These are phyloP conservation scores for Chaetodon trifasciatus DNA, from an alignment of 2,797 vertebrate species.

Conservation along the genomic window DNA sequence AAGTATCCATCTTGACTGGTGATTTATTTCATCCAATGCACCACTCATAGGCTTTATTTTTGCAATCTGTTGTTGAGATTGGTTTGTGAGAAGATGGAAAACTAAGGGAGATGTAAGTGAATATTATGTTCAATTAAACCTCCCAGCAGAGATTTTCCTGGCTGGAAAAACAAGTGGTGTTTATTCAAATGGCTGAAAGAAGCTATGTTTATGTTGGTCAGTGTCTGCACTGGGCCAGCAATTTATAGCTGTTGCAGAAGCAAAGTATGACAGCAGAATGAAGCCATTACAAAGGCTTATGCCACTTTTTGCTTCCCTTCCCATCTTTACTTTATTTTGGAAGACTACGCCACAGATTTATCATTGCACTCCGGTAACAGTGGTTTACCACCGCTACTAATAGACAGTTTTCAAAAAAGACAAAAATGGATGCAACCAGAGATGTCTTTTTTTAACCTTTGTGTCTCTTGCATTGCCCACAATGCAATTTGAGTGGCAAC, in stretches of 20 bases:
- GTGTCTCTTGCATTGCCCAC: neutral
- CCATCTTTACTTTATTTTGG: neutral
- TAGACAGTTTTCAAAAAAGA: no score
- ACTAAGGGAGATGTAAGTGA: neutral
- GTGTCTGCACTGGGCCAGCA: neutral
- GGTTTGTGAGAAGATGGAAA: constrained; percentile 14
- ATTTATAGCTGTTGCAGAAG: neutral
- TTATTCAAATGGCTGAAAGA: neutral
- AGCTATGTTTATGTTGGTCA: neutral
- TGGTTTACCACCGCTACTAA: no score
- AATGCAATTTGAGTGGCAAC: neutral
- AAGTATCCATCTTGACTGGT: neutral
- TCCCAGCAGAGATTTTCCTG: neutral
- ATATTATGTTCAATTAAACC: neutral
- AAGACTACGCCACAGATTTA: neutral
- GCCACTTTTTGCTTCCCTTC: neutral
- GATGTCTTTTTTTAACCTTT: no score
- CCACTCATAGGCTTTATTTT: neutral
- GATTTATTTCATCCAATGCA: constrained; percentile 1
- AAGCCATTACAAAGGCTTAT: neutral
- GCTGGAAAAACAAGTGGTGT: neutral
- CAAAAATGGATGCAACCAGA: neutral
- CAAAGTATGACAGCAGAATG: neutral
- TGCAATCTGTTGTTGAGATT: constrained; percentile 2
- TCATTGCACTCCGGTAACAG: no score